phyloP scores from a whole-genome alignment of 37 sponge, comb jelly and placozoan species.

The Diacarnus erythraeanus region DNA sequence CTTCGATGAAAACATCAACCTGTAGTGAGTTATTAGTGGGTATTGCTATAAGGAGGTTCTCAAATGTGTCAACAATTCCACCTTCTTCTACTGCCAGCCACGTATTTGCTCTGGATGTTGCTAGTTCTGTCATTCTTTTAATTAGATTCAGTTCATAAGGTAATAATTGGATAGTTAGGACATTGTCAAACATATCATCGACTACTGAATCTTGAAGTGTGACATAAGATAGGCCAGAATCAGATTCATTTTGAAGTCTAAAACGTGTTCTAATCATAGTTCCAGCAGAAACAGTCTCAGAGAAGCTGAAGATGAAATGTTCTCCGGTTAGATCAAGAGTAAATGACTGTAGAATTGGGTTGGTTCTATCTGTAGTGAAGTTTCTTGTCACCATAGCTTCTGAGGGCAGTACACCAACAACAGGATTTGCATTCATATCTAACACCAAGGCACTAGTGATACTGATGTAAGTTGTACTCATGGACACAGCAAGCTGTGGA shows the following conservation, averaged over 20 bases:
- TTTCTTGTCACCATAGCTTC: constrained; percentile 2
- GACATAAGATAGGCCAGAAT: constrained; percentile 12
- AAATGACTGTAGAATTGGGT: constrained; percentile 58
- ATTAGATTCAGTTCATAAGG: constrained; percentile 69
- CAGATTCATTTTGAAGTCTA: constrained; percentile 53
- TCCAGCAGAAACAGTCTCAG: constrained; percentile 71
- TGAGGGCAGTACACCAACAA: constrained; percentile 20
- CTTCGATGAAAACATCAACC: constrained; percentile 25
- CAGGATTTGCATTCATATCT: constrained; percentile 83
- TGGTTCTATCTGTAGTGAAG: constrained; percentile 57
- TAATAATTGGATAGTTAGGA: constrained; percentile 43
- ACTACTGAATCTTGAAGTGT: constrained; percentile 5
- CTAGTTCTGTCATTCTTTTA: constrained; percentile 74
- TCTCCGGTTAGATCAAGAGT: constrained; percentile 76
- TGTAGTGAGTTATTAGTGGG: constrained; percentile 25
- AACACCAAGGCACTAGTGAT: constrained; percentile 45
- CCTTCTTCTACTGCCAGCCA: constrained; percentile 60
- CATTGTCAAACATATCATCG: not conserved
- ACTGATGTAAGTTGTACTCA: constrained; percentile 52
- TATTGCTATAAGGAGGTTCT: constrained; percentile 46
- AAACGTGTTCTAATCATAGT: constrained; percentile 32
- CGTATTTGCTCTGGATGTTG: constrained; percentile 52
- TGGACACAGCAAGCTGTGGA: constrained; percentile 38
- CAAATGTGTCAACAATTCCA: constrained; percentile 58
- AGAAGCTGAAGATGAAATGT: constrained; percentile 67